Percentiles rank a stretch among this genome's conserved stretches.
phyloP scores from a whole-genome alignment of 2,113 vertebrate species.

The Nothocercus julius region DNA sequence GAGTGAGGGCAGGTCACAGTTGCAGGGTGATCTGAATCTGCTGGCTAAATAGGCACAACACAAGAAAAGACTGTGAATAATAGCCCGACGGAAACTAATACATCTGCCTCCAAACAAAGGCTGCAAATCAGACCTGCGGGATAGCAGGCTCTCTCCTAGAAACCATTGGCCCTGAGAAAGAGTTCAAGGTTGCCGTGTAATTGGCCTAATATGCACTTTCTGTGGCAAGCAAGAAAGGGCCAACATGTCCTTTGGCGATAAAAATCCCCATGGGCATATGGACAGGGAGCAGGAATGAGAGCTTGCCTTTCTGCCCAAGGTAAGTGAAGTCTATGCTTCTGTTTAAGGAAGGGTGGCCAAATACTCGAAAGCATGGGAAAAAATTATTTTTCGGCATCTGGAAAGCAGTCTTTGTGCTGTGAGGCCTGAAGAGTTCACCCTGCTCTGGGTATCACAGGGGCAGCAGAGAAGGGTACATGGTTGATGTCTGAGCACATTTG shows the following conservation, averaged over 20 bases:
- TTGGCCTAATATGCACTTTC: neutral
- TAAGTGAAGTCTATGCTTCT: neutral
- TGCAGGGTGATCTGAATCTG: neutral
- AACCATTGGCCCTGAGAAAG: neutral
- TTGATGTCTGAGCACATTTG: neutral
- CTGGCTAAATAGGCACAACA: neutral
- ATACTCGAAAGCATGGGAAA: fast-evolving
- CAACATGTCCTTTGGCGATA: fast-evolving
- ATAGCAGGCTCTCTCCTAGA: neutral
- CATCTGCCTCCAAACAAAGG: neutral
- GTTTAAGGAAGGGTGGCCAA: neutral
- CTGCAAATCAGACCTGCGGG: neutral
- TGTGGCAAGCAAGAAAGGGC: neutral
- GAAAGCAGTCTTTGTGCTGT: neutral
- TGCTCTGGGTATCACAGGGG: neutral
- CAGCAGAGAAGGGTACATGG: neutral
- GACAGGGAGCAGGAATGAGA: fast-evolving
- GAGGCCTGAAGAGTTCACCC: neutral
- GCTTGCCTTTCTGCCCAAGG: neutral
- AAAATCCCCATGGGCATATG: neutral
- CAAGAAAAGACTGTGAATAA: fast-evolving
- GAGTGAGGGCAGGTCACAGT: fast-evolving
- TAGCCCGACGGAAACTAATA: neutral
- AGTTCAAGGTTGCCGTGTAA: fast-evolving
- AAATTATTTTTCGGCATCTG: neutral